phyloP scores from a whole-genome alignment of 2,888 invertebrate species.

The Ganaspis brasiliensis region DNA sequence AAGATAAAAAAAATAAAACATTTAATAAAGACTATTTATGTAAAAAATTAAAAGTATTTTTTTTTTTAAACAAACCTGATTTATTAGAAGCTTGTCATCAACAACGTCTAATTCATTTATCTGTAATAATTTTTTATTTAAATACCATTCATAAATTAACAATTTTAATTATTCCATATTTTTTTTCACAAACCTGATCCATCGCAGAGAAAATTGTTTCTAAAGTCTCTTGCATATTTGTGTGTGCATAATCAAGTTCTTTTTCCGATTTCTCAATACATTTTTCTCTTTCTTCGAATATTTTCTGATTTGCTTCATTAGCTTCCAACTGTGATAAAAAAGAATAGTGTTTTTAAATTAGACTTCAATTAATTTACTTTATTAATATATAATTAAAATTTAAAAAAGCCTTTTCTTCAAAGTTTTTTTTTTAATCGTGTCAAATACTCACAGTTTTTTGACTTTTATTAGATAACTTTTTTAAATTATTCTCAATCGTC shows the following conservation, averaged over 20 bases:
- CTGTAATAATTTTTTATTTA: conserved; percentile 48
- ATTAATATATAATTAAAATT: too few relatives aligned
- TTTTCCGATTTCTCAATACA: conserved; percentile 72
- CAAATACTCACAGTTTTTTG: conserved; percentile 69
- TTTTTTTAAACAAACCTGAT: conserved; percentile 44
- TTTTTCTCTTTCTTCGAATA: conserved; percentile 66
- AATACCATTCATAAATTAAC: conserved; percentile 10
- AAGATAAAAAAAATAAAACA: conserved; percentile 19
- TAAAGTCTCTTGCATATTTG: conserved; percentile 74
- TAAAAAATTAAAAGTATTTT: conserved; percentile 29
- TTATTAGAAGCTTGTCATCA: conserved; percentile 43
- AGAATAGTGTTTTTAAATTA: too few relatives aligned
- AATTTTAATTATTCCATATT: background rate
- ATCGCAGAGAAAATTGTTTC: conserved; percentile 68
- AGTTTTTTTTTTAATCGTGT: conserved; percentile 31
- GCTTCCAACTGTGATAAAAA: conserved; percentile 66
- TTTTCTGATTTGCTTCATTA: conserved; percentile 67
- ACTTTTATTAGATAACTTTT: conserved; percentile 70
- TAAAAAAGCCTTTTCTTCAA: too few relatives aligned
- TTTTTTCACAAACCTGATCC: conserved; percentile 64
- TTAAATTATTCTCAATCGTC: conserved; percentile 66
- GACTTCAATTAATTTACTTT: too few relatives aligned
- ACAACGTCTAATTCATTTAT: conserved; percentile 56
- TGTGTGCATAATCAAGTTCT: conserved; percentile 74
- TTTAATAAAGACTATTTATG: conserved; percentile 10